Base-by-base conservation (phyloP, 2,113 vertebrate genomes). In the Trichechus manatus region DNA sequence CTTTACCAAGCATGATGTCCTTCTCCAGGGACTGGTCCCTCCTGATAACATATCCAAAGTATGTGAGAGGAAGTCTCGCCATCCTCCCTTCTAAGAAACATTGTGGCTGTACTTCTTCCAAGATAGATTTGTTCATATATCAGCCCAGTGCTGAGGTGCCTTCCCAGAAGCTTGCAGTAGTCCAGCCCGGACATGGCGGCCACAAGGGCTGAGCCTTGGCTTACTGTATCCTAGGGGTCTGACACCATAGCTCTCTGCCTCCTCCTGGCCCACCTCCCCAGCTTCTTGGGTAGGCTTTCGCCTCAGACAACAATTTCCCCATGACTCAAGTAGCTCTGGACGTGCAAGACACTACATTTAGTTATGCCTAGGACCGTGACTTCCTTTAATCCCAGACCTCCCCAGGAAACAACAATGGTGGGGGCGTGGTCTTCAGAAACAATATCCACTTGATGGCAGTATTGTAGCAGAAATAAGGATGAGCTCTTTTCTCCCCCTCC, bases 211-310 rank as follows among this genome's bases (percentile, higher is more conserved):
- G 0, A 59, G 13, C 56, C 56, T 59, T 59, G 22, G 59, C 22
- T 61, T 61, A 19, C 59, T 61, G 22, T 61, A 20, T 20, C 59
- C 22, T 5, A 0, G 4, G 63, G 6, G 1, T 42, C 63, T 47
- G 31, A 5, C 20, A 1, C 9, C 0, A 64, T 59, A 36, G 47
- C 1, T 88, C 2, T 36, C 1, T 20, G 20, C 13, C 47, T 74
- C 13, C 10, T 33, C 23, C 33, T 15, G 23, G 7, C 66, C 47
- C 29, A 2, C 1, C 22, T 31, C 50, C 59, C 47, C 25, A 19
- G 9, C 10, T 13, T 42, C 14, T 15, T 4, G 3, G 3, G n/a
- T 36, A 27, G 2, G 0, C 39, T 1, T 5, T 0, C 0, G 3
- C 36, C 22, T 13, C 5, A 3, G 11, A 13, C 20, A 39, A 42